Conservation (phyloP, 2,797 vertebrate species). For the Sebastes trivittatus region DNA sequence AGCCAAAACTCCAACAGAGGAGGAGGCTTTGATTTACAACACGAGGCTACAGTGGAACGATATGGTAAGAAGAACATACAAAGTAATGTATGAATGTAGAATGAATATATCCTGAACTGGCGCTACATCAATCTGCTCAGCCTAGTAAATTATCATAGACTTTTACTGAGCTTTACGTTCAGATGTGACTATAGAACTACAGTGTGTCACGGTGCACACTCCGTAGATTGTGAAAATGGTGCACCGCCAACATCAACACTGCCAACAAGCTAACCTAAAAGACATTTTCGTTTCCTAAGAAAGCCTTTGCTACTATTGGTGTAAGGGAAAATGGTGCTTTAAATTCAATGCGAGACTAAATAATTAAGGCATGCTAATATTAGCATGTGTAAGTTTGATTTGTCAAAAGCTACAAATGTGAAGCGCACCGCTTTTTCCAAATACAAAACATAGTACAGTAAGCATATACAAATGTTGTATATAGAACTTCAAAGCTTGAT, state of each 20-base stretch:
- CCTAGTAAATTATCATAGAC: neutral
- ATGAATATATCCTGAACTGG: neutral
- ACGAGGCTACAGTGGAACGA: neutral
- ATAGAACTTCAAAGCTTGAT: neutral
- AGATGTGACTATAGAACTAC: neutral
- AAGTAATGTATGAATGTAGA: neutral
- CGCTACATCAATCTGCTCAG: neutral
- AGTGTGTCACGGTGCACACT: neutral
- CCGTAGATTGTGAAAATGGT: neutral
- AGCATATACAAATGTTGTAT: neutral
- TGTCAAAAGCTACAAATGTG: neutral
- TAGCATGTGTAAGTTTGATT: neutral
- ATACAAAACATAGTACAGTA: neutral
- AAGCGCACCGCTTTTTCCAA: neutral
- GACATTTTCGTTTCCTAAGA: neutral
- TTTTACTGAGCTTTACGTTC: neutral
- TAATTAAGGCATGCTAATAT: neutral
- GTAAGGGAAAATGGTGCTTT: neutral
- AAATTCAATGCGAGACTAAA: neutral
- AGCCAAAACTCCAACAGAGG: neutral
- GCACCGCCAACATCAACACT: neutral
- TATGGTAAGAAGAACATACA: neutral
- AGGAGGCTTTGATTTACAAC: neutral
- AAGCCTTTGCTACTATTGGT: neutral
- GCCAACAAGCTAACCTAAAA: neutral